phyloP scores from a whole-genome alignment of 2,113 vertebrate species.

The Oxygymnocypris stewartii region DNA sequence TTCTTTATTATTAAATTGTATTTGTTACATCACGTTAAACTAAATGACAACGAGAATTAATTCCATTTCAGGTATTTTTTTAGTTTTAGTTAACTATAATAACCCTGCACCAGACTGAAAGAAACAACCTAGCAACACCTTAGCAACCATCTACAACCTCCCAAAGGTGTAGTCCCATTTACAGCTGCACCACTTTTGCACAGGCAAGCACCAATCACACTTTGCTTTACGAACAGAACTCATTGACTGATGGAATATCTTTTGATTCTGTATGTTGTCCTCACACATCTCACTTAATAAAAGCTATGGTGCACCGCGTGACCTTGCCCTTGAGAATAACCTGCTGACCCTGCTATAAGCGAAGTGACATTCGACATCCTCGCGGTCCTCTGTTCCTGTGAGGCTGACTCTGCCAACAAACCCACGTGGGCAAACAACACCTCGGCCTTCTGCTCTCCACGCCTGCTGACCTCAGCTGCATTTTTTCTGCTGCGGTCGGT shows the following conservation, averaged over 20 bases:
- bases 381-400: slow-evolving; percentile 46
- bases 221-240: neutral
- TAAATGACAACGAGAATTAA: too few relatives aligned
- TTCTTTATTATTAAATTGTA: too few relatives aligned
- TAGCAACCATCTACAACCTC: neutral
- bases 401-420: slow-evolving; percentile 59
- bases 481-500: slow-evolving; percentile 23
- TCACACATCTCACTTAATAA: neutral
- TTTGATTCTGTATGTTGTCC: neutral
- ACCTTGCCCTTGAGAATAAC: slow-evolving; percentile 41
- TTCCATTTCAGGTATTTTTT: too few relatives aligned
- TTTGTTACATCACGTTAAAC: too few relatives aligned
- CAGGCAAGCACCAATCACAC: neutral
- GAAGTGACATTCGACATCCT: slow-evolving; percentile 54
- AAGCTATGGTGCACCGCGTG: neutral
- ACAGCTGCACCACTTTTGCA: neutral
- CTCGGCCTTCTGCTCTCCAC: slow-evolving; percentile 54
- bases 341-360: slow-evolving; percentile 53
- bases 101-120: neutral
- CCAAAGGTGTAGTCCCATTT: neutral
- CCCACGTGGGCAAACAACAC: slow-evolving; percentile 70
- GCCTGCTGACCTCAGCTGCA: slow-evolving; percentile 53
- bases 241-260: neutral
- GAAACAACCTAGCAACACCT: neutral
- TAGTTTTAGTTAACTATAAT: too few relatives aligned